Base-by-base conservation (phyloP, 2,113 vertebrate species). In the Strix uralensis region DNA sequence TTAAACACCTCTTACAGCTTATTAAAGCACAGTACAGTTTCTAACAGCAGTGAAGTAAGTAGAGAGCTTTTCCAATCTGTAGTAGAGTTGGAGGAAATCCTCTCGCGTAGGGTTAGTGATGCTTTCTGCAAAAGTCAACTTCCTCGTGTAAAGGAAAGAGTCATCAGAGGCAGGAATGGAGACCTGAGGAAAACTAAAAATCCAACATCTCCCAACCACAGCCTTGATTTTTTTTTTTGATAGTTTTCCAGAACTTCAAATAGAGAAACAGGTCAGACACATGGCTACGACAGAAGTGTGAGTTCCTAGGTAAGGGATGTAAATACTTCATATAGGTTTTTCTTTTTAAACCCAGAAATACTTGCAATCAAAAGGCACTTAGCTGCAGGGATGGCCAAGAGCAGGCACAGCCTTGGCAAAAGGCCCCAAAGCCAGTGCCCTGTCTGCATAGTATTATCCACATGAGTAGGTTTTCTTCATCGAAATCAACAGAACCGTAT, bases 391-490 rank as follows among this genome's bases (percentile, higher is more conserved):
- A 49, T 81, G 69, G 71, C 32, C 72, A 42, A 29, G 63, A 80
- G 38, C 78, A 73, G 81, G 67, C 65, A 17, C 8, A 46, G 51
- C 47, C 58, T 92, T 97, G 96, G 96, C 95, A 93, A 34, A 72
- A 47, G 72, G 59, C 91, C 92, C 54, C 47, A 15, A 65, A 32
- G 34, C 81, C 89, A 8, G 59, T 81, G 57, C 47, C 94, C 94
- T 77, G 59, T 95, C 95, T 97, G 93, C 78, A 30, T 51, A 19
- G 49, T 4, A 94, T 98, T 97, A 97, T 93, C 78, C 95, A 96
- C 96, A 82, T 74, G 95, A 97, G 77, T 94, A 88, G 81, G n/a
- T 89, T 69, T 72, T 52, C 71, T 75, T 93, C 51, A 5, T 88
- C 2, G n/a, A 94, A 94, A 95, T 91, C 96, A 88, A 88, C 78